A percentile compares a stretch with the other conserved stretches of the same genome.
Conservation (phyloP, 2,797 vertebrate species). For the Acanthurus lineatus region DNA sequence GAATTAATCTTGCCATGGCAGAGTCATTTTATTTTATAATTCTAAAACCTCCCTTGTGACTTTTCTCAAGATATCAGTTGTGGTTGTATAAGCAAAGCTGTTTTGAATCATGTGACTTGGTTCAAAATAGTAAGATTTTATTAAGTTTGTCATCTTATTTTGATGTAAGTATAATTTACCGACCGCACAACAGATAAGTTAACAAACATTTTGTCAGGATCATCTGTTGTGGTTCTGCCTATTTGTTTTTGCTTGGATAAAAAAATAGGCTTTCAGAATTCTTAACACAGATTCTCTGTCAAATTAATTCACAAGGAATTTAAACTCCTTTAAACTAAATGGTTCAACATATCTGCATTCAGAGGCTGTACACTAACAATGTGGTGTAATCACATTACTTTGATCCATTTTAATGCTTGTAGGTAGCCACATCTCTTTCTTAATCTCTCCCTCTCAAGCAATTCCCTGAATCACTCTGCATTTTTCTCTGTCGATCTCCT, state of each 20-base stretch:
- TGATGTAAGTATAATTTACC: neutral
- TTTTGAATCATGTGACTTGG: constrained; percentile 15
- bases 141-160: constrained; percentile 13
- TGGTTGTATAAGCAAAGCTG: constrained; percentile 25
- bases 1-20: constrained; percentile 20
- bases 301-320: constrained; percentile 49
- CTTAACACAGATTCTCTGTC: constrained; percentile 36
- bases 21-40: constrained; percentile 19
- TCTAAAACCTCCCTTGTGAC: constrained; percentile 6
- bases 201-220: neutral
- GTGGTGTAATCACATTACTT: constrained; percentile 72
- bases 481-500: constrained; percentile 13
- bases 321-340: constrained; percentile 63
- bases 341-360: constrained; percentile 56
- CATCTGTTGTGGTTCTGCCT: neutral
- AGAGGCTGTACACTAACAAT: constrained; percentile 56
- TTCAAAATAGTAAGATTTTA: constrained; percentile 7
- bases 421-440: constrained; percentile 51
- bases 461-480: constrained; percentile 5
- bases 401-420: constrained; percentile 69
- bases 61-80: constrained; percentile 50
- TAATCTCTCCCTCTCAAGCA: neutral
- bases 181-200: neutral
- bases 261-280: constrained; percentile 49
- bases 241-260: constrained; percentile 50